Percentiles rank a stretch among this genome's conserved stretches.
Evolutionary conservation across 1,140 invertebrate species (phyloP).

Genomic region (Homalodisca vitripennis): DNA sequence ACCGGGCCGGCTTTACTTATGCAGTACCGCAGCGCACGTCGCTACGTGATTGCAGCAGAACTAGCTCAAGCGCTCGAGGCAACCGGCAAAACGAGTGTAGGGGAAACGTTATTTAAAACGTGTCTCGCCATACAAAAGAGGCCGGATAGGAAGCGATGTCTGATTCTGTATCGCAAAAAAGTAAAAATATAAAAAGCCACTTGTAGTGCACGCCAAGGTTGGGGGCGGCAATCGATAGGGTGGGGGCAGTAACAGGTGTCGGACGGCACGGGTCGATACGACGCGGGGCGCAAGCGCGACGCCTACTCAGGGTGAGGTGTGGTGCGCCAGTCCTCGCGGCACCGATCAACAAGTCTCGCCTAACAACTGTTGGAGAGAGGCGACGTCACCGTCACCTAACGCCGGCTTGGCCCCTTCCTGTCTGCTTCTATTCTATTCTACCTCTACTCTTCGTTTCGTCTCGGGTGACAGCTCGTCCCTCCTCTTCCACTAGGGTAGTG

Average conservation of each 20-base stretch:
- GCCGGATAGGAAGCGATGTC: not conserved
- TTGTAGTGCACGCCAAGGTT: conserved; percentile 18
- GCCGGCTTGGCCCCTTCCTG: conserved; percentile 35
- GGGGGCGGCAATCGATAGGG: conserved; percentile 34
- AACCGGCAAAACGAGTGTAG: no score
- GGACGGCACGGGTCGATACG: conserved; percentile 38
- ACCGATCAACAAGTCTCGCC: conserved; percentile 18
- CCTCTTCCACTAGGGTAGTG: conserved; percentile 11
- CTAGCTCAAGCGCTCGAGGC: not conserved
- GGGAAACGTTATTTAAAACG: no score
- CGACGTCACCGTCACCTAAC: conserved; percentile 25
- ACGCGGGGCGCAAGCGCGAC: conserved; percentile 2
- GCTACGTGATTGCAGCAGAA: not conserved
- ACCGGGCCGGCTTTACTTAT: not conserved
- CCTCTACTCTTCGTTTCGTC: conserved; percentile 30
- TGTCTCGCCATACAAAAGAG: no score
- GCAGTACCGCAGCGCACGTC: not conserved
- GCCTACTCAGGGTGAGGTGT: conserved; percentile 13
- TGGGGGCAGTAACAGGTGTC: conserved; percentile 44
- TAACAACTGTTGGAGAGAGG: conserved; percentile 22
- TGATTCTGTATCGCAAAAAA: conserved; percentile 1
- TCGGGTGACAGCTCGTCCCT: conserved; percentile 24
- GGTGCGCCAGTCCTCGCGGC: conserved; percentile 28
- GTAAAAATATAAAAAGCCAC: conserved; percentile 28
- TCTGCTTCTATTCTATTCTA: conserved; percentile 32